These are phyloP conservation scores for Argyresthia goedartella DNA, from an alignment of 2,888 invertebrate species.

Conservation along the genomic window DNA sequence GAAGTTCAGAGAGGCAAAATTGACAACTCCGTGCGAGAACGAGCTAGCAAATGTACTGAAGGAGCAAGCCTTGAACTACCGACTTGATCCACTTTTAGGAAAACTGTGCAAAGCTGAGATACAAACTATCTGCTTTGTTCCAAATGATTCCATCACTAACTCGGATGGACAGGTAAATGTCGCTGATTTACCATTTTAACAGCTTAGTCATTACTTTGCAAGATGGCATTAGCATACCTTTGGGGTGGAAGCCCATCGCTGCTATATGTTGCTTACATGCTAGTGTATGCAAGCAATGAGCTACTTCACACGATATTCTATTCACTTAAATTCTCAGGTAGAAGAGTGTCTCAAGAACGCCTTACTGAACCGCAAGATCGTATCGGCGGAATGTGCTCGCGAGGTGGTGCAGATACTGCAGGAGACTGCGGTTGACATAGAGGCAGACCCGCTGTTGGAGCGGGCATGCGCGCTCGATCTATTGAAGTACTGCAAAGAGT, in stretches of 20 bases:
- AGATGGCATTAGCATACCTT: too few relatives aligned
- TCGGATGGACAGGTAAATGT: constrained; percentile 54
- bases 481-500: constrained; percentile 81
- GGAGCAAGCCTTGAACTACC: constrained; percentile 91
- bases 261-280: too few relatives aligned
- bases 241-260: too few relatives aligned
- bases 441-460: constrained; percentile 93
- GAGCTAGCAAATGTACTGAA: constrained; percentile 86
- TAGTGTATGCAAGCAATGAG: too few relatives aligned
- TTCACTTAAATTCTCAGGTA: constrained; percentile 72
- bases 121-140: constrained; percentile 72
- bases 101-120: constrained; percentile 84
- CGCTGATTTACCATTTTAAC: too few relatives aligned
- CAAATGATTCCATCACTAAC: constrained; percentile 51
- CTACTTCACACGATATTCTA: too few relatives aligned
- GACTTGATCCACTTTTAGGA: constrained; percentile 88
- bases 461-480: constrained; percentile 90
- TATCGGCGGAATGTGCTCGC: constrained; percentile 80
- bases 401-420: constrained; percentile 92
- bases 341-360: constrained; percentile 94
- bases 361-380: constrained; percentile 79
- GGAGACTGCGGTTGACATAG: constrained; percentile 92
- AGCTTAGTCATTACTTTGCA: too few relatives aligned
- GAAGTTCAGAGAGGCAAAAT: constrained; percentile 80
- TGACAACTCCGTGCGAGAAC: constrained; percentile 82